Percentiles rank a stretch among this genome's conserved stretches.
phyloP scores from a whole-genome alignment of 2,113 vertebrate genomes.

The Bettongia penicillata region DNA sequence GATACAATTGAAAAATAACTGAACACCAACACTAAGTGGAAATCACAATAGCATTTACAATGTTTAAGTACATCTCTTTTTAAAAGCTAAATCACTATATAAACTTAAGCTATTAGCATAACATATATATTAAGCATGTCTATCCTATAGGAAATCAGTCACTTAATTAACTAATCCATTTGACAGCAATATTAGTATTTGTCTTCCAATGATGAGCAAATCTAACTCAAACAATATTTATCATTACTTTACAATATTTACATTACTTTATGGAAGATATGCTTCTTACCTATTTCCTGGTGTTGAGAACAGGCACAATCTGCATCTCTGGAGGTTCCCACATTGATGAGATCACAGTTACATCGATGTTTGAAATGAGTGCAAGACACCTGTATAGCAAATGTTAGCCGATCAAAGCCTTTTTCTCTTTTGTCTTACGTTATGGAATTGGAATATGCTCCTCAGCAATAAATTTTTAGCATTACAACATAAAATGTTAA shows the following conservation, averaged over 20 bases:
- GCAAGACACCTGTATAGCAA: neutral
- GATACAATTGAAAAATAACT: neutral
- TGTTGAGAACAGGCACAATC: neutral
- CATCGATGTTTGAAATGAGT: neutral
- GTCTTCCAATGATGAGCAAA: neutral
- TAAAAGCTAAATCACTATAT: neutral
- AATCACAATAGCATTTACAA: neutral
- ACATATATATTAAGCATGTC: neutral
- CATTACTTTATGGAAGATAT: neutral
- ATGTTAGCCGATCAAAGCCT: neutral
- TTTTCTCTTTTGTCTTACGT: neutral
- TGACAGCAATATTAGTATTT: neutral
- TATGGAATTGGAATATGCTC: neutral
- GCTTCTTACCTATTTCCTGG: neutral
- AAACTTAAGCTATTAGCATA: neutral
- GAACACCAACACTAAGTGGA: neutral
- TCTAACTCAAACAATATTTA: neutral
- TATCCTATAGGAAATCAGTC: neutral
- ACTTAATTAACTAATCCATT: neutral
- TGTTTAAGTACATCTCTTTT: neutral
- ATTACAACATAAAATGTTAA: neutral
- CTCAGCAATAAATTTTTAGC: neutral
- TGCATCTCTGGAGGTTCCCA: neutral
- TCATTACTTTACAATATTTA: neutral
- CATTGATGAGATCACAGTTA: neutral